Conservation (phyloP, 1,140 invertebrate species). For the Portunus trituberculatus region DNA sequence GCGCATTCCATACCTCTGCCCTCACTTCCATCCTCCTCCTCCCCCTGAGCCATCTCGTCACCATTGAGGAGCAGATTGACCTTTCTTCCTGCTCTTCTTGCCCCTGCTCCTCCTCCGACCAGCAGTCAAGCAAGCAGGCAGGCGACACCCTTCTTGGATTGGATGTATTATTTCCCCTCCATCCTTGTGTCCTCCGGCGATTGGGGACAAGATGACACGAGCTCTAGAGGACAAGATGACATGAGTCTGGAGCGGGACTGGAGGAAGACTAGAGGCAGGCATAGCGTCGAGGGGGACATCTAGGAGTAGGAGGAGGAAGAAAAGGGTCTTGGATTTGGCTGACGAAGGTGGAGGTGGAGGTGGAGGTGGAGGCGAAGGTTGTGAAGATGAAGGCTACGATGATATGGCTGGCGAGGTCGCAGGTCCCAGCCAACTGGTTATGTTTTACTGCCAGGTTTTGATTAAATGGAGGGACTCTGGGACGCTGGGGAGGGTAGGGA, state of each 20-base stretch:
- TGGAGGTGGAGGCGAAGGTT: background rate
- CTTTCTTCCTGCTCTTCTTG: background rate
- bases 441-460: slow-evolving; percentile 11
- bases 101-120: too few relatives aligned
- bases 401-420: background rate
- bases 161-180: background rate
- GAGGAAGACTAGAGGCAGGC: background rate
- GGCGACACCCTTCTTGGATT: background rate
- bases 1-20: background rate
- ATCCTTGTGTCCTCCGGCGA: background rate
- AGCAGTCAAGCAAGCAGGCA: too few relatives aligned
- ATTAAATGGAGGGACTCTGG: slow-evolving; percentile 1
- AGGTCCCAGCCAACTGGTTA: background rate
- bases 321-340: too few relatives aligned
- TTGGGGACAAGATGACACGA: background rate
- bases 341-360: too few relatives aligned
- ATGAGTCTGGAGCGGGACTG: background rate
- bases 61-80: background rate
- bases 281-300: background rate
- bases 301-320: background rate
- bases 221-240: background rate
- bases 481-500: background rate
- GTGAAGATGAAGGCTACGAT: background rate
- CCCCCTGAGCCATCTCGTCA: background rate
- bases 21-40: background rate